Percentiles rank a stretch among this genome's conserved stretches.
phyloP scores from a whole-genome alignment of 2,888 invertebrate genomes.

The Zonitis immaculata region DNA sequence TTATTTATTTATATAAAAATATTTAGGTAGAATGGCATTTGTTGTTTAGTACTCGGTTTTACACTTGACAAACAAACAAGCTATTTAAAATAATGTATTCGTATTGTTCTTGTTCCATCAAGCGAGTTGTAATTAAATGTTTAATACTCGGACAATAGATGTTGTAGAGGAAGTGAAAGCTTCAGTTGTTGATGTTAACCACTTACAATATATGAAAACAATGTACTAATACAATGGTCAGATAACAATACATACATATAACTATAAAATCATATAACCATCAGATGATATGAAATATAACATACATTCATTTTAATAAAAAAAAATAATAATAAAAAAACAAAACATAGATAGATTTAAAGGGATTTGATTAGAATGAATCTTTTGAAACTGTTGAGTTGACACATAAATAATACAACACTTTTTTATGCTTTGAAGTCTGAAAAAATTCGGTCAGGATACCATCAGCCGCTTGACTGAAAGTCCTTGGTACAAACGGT shows the following conservation, averaged over 20 bases:
- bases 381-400: too few species aligned
- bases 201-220: conserved; percentile 14
- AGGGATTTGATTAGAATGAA: too few species aligned
- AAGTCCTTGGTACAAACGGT: too few species aligned
- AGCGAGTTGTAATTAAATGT: conserved; percentile 8
- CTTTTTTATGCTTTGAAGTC: too few species aligned
- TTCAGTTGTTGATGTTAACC: conserved; percentile 3
- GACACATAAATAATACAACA: too few species aligned
- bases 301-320: too few species aligned
- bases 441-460: too few species aligned
- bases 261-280: conserved; percentile 14
- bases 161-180: not conserved
- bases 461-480: too few species aligned
- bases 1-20: too few species aligned
- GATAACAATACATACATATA: not conserved
- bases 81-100: conserved; percentile 18
- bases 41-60: conserved; percentile 1
- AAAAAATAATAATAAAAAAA: too few species aligned
- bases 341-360: too few species aligned
- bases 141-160: not conserved
- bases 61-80: conserved; percentile 11
- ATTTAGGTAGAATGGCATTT: too few species aligned
- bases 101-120: conserved; percentile 10
- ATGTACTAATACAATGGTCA: conserved; percentile 4
- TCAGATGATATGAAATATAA: conserved; percentile 3